Evolutionary conservation across 2,888 invertebrate species (phyloP).

Genomic region (Apamea monoglypha): DNA sequence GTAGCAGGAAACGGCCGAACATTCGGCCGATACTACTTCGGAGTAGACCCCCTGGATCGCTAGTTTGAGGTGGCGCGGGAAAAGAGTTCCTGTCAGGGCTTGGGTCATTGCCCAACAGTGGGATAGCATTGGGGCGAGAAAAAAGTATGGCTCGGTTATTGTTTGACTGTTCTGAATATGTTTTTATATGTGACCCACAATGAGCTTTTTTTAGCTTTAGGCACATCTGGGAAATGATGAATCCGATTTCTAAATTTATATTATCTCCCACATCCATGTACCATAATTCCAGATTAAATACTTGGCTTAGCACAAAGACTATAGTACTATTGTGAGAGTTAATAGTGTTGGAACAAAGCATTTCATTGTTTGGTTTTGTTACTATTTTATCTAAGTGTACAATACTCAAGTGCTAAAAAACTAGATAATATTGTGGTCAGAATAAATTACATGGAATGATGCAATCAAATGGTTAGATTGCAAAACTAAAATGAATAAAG

Average conservation of each 20-base stretch:
- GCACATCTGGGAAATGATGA: background rate
- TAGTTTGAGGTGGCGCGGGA: background rate
- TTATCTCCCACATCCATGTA: background rate
- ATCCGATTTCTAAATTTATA: conserved; percentile 6
- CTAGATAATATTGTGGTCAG: background rate
- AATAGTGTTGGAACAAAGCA: conserved; percentile 18
- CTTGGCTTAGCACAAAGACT: background rate
- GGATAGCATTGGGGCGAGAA: background rate
- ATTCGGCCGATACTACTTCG: too few species aligned
- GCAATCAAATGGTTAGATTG: conserved; percentile 22
- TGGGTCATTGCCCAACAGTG: background rate
- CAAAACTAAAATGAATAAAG: conserved; percentile 8
- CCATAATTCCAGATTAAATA: background rate
- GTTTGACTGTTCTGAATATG: background rate
- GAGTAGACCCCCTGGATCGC: too few species aligned
- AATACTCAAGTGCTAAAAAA: conserved; percentile 22
- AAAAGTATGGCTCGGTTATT: background rate
- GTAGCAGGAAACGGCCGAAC: too few species aligned
- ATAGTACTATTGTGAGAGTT: background rate
- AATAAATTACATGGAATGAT: conserved; percentile 11
- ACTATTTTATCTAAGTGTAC: background rate
- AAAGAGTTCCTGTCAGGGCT: background rate
- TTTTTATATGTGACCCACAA: background rate
- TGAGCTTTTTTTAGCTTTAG: background rate
- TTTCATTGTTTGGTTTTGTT: background rate